Base-by-base conservation (phyloP, 2,888 invertebrate genomes). In the Thera obeliscata region DNA sequence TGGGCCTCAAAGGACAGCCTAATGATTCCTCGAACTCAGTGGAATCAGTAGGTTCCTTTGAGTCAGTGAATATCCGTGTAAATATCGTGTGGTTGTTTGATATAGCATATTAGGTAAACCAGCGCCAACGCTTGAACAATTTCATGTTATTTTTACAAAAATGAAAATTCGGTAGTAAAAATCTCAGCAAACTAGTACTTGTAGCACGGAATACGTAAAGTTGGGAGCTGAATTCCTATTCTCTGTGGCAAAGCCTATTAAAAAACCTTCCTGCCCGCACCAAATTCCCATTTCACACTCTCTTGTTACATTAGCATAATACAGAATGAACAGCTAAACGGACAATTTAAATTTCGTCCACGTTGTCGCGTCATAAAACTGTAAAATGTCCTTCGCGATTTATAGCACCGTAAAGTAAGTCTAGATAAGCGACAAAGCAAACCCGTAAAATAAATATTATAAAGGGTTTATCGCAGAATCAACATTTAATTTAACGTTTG, bases 341-440 rank as follows among this genome's bases (percentile, higher is more conserved):
- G 67, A 72, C 70, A 74, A 72, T 74, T 74, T 67, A 72, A 72
- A 72, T 74, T 74, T 69, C 61, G 72, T 71, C 70, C 74, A 71
- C 74, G 74, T 71, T 69, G 70, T 67, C 69, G 70, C 69, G 50
- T 69, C 72, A 70, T 74, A 72, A 74, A 74, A 74, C 72, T 72
- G 72, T 72, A 69, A 72, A 74, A 69, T 67, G 64, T 66, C 66
- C 69, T 69, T 68, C 67, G 62, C 64, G 72, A 74, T 74, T 74
- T 71, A 74, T 69, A 66, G 62, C 56, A 67, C 66, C 70, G 63
- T 74, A 74, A 74, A 74, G 65, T 59, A 67, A 55, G 64, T 65
- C 64, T 61, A 70, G 72, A 66, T 70, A 72, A 74, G 67, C 61
- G 64, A 60, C 68, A 73, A 65, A 68, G 64, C 64, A 41, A 56